phyloP scores from a whole-genome alignment of 2,888 invertebrate species.

The Tipula lateralis region DNA sequence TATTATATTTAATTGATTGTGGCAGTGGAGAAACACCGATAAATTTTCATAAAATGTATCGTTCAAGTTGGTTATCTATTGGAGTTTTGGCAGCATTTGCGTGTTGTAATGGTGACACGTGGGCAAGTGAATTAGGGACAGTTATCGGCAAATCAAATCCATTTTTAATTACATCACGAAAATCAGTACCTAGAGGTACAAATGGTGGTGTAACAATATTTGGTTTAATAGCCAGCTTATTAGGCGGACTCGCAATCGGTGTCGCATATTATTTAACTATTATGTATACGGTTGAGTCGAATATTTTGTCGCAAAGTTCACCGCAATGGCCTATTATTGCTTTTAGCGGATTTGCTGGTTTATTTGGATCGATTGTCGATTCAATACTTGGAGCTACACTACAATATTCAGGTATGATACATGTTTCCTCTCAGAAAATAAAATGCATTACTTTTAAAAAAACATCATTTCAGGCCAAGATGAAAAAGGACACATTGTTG shows the following conservation, averaged over 20 bases:
- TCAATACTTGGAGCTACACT: slow-evolving; percentile 78
- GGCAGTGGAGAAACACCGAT: slow-evolving; percentile 74
- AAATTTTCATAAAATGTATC: slow-evolving; percentile 68
- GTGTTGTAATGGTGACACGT: slow-evolving; percentile 83
- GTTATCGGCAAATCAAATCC: slow-evolving; percentile 66
- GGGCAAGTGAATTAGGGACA: slow-evolving; percentile 83
- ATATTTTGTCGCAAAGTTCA: slow-evolving; percentile 56
- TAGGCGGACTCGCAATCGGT: slow-evolving; percentile 59
- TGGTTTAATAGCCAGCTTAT: slow-evolving; percentile 55
- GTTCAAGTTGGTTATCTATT: slow-evolving; percentile 76
- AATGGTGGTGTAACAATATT: slow-evolving; percentile 77
- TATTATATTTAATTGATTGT: slow-evolving; percentile 73
- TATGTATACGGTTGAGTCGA: slow-evolving; percentile 58
- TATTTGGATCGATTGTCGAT: slow-evolving; percentile 76
- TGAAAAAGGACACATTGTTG: slow-evolving; percentile 64
- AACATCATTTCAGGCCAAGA: slow-evolving; percentile 55
- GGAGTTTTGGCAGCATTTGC: slow-evolving; percentile 73
- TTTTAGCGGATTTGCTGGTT: slow-evolving; percentile 67
- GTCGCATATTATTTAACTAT: slow-evolving; percentile 64
- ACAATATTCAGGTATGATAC: slow-evolving; percentile 72
- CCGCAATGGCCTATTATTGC: slow-evolving; percentile 76
- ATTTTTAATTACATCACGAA: slow-evolving; percentile 66
- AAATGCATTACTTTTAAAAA: background rate
- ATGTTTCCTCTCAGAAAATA: background rate
- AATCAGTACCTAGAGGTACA: slow-evolving; percentile 76